A percentile compares a stretch with the other conserved stretches of the same genome.
Evolutionary conservation across 2,113 vertebrate species (phyloP).

Genomic region (Heteronetta atricapilla): DNA sequence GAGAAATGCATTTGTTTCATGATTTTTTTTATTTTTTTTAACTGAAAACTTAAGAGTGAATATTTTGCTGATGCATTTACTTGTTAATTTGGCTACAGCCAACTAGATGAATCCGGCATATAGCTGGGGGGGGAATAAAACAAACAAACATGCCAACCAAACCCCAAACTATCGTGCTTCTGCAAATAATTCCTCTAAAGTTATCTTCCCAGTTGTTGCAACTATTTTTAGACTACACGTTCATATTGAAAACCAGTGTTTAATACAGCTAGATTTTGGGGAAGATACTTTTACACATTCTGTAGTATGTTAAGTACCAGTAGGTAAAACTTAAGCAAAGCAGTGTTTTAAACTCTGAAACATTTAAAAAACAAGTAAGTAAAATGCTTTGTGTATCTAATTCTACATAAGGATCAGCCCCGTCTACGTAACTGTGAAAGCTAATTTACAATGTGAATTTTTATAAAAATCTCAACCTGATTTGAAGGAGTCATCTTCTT

Average conservation of each 20-base stretch:
- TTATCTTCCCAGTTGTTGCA: not conserved
- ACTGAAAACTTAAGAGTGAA: constrained; percentile 36
- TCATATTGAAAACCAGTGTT: not conserved
- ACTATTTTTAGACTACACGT: not conserved
- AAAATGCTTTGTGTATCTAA: not conserved
- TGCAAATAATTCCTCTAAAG: not conserved
- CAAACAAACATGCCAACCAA: not conserved
- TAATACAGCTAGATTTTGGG: not conserved
- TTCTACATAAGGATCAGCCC: constrained; percentile 34
- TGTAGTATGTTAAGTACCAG: accelerated
- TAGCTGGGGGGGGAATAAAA: not conserved
- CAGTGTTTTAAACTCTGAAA: constrained; percentile 15
- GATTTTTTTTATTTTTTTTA: not conserved
- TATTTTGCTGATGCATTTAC: constrained; percentile 61
- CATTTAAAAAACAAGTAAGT: not conserved
- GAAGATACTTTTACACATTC: not conserved
- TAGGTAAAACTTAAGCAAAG: not conserved
- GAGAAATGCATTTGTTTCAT: not conserved
- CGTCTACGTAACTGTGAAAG: constrained; percentile 76
- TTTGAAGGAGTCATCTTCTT: constrained; percentile 67
- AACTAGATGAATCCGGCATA: not conserved
- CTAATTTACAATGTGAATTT: constrained; percentile 79
- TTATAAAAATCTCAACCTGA: constrained; percentile 60
- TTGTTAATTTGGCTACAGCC: constrained; percentile 16
- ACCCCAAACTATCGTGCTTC: not conserved